A percentile compares a stretch with the other conserved stretches of the same genome.
These are phyloP conservation scores for Criorhina ranunculi DNA, from an alignment of 2,888 invertebrate species.

Conservation along the genomic window DNA sequence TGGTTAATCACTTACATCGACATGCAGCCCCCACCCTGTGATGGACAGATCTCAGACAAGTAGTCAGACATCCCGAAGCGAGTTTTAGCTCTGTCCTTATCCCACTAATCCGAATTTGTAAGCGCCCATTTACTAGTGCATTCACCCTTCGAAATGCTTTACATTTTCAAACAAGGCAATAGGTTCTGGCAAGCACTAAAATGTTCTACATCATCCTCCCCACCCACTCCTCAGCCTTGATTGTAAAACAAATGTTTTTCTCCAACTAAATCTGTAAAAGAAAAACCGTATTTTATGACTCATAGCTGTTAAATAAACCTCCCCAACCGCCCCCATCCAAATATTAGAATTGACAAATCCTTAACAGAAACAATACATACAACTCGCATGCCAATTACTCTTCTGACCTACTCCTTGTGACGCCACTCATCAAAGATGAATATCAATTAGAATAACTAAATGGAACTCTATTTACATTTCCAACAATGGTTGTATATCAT, in stretches of 20 bases:
- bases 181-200: background rate
- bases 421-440: constrained; percentile 73
- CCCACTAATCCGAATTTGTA: too few species aligned
- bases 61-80: too few species aligned
- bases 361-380: constrained; percentile 53
- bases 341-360: constrained; percentile 32
- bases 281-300: constrained; percentile 15
- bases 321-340: background rate
- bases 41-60: too few species aligned
- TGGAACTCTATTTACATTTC: constrained; percentile 66
- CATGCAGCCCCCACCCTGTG: too few species aligned
- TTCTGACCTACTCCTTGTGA: constrained; percentile 70
- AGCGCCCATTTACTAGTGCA: too few species aligned
- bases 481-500: constrained; percentile 58
- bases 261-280: constrained; percentile 15
- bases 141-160: too few species aligned
- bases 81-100: too few species aligned
- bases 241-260: constrained; percentile 8
- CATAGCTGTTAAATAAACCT: constrained; percentile 1
- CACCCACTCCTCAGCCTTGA: background rate
- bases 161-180: background rate
- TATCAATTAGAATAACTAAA: constrained; percentile 73
- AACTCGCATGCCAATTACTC: constrained; percentile 62
- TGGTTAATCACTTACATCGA: too few species aligned
- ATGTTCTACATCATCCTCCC: too few species aligned